Evolutionary conservation across 2,113 vertebrate genomes (phyloP).

Genomic region (Archilochus colubris): DNA sequence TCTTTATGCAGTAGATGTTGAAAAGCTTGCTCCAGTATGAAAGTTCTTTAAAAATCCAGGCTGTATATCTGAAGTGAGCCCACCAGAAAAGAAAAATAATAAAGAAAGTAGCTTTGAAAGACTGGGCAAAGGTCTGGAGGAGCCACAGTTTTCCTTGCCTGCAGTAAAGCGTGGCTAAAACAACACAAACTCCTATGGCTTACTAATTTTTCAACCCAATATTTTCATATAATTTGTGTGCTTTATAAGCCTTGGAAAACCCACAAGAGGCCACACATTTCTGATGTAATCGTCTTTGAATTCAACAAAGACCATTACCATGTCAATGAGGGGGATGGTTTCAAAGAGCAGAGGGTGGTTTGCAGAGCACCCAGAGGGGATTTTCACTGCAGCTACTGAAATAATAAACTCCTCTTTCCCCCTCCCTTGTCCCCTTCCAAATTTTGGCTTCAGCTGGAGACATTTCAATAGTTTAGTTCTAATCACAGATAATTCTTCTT

Average conservation of each 20-base stretch:
- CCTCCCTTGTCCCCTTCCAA: slow-evolving; percentile 22
- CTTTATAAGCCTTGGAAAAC: slow-evolving; percentile 81
- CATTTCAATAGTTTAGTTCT: slow-evolving; percentile 67
- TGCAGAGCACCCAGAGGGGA: slow-evolving; percentile 76
- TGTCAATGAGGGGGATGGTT: slow-evolving; percentile 76
- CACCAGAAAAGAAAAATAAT: slow-evolving; percentile 74
- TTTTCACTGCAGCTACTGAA: slow-evolving; percentile 82
- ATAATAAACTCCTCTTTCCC: slow-evolving; percentile 79
- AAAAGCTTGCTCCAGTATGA: slow-evolving; percentile 6
- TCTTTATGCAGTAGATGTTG: not conserved
- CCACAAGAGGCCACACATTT: slow-evolving; percentile 79
- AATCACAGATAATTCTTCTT: slow-evolving; percentile 80
- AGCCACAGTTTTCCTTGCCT: slow-evolving; percentile 78
- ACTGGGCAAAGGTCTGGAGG: slow-evolving; percentile 62
- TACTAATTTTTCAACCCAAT: slow-evolving; percentile 85
- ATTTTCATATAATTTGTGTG: slow-evolving; percentile 85
- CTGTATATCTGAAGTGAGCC: slow-evolving; percentile 34
- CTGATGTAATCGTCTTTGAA: slow-evolving; percentile 88
- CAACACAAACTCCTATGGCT: slow-evolving; percentile 83
- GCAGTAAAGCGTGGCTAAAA: slow-evolving; percentile 82
- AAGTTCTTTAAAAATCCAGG: slow-evolving; percentile 34
- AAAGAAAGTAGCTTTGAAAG: slow-evolving; percentile 70
- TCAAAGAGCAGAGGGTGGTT: slow-evolving; percentile 66
- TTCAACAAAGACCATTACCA: slow-evolving; percentile 84
- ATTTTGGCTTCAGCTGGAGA: slow-evolving; percentile 71